phyloP scores from a whole-genome alignment of 2,888 invertebrate species.

The Linyphia triangularis region DNA sequence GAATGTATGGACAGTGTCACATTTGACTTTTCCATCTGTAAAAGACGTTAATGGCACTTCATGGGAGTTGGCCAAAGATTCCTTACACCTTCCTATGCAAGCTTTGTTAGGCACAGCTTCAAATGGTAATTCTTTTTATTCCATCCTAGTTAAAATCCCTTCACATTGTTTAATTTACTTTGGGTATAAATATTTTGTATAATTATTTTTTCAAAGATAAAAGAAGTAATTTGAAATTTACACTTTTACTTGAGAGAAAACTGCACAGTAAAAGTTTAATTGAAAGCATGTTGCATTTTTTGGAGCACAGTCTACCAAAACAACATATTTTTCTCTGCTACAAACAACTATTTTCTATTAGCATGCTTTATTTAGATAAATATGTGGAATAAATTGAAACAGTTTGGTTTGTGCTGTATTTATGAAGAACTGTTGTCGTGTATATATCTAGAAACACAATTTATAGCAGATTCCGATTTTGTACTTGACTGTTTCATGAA shows the following conservation, averaged over 20 bases:
- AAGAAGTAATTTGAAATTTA: not conserved
- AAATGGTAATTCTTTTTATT: conserved; percentile 50
- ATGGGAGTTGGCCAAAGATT: conserved; percentile 58
- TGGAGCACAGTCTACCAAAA: too few relatives aligned
- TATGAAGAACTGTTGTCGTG: too few relatives aligned
- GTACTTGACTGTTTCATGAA: too few relatives aligned
- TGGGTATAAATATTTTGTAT: not conserved
- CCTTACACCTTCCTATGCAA: conserved; percentile 65
- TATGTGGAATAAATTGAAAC: too few relatives aligned
- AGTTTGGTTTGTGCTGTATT: too few relatives aligned
- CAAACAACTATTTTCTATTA: too few relatives aligned
- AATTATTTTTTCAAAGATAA: not conserved
- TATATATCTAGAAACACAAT: too few relatives aligned
- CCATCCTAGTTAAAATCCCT: not conserved
- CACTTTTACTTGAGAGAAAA: not conserved
- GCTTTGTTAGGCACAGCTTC: conserved; percentile 63
- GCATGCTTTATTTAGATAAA: too few relatives aligned
- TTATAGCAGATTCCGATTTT: too few relatives aligned
- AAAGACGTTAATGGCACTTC: conserved; percentile 63
- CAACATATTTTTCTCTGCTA: not conserved
- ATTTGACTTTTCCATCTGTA: conserved; percentile 63
- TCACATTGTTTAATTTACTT: not conserved
- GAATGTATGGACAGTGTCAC: conserved; percentile 69
- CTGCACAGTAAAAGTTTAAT: too few relatives aligned
- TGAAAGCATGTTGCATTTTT: too few relatives aligned